phyloP scores from a whole-genome alignment of 2,888 invertebrate genomes.

The Chrysomela aeneicollis region DNA sequence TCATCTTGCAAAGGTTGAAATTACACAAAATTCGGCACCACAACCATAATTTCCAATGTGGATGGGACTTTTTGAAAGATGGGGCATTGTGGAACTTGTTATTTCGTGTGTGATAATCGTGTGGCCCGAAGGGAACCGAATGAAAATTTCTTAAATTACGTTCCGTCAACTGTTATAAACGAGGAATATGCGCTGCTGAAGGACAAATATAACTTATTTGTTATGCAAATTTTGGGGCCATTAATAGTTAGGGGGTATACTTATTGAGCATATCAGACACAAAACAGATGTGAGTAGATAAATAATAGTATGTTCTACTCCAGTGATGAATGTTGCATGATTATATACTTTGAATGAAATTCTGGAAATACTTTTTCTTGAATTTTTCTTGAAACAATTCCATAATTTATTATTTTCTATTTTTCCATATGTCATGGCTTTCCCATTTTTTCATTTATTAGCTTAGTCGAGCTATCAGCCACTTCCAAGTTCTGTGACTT shows the following conservation, averaged over 20 bases:
- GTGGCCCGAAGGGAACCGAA: not conserved
- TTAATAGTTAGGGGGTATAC: not conserved
- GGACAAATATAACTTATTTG: not conserved
- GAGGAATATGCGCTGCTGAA: constrained; percentile 1
- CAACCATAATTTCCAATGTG: not conserved
- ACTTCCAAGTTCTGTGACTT: too few relatives aligned
- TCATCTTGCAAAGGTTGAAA: constrained; percentile 27
- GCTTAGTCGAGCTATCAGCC: too few relatives aligned
- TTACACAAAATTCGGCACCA: constrained; percentile 15
- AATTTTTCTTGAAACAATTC: too few relatives aligned
- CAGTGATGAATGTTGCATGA: too few relatives aligned
- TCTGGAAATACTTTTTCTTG: too few relatives aligned
- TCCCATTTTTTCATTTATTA: too few relatives aligned
- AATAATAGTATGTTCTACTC: not conserved
- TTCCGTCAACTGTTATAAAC: constrained; percentile 1
- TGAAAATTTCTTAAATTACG: not conserved
- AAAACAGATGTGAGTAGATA: not conserved
- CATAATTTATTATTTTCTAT: too few relatives aligned
- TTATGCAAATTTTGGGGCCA: not conserved
- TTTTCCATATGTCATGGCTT: too few relatives aligned
- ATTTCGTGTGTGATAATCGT: not conserved
- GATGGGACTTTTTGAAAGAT: not conserved
- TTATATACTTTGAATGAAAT: too few relatives aligned
- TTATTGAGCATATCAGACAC: not conserved
- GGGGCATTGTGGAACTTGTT: not conserved